Evolutionary conservation across 2,888 invertebrate species (phyloP), one percentile per base, ranked within the genome.

Genomic region (Operophtera brumata): DNA sequence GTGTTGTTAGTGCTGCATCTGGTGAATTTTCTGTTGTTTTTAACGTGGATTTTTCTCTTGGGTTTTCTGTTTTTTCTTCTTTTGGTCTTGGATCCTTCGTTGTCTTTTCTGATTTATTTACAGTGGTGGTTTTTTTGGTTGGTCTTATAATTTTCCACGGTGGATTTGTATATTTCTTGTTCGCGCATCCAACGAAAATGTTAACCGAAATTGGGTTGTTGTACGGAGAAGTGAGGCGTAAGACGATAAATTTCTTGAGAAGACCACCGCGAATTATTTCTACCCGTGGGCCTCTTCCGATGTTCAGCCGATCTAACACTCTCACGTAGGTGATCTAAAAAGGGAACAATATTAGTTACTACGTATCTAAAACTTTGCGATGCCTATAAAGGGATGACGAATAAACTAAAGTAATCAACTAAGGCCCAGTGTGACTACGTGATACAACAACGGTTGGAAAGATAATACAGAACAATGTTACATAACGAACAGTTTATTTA

Each of bases 241-340:
- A 55, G 0, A 71, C 73, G 1, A 87, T 52, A 50, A 69, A 79
- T 20, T 77, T 79, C 25, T 77, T 74, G 13, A 42, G 62, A 0
- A 86, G 71, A 7, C 86, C 87, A 4, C 86, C 86, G 13, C 82
- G 72, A 1, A 78, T 59, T 11, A 87, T 65, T 61, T 73, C 59
- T 0, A 80, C 73, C 10, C 44, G 53, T 1, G 85, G 84, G 0
- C 82, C 79, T 2, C 70, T 52, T 0, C 79, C 78, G 1, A 75
- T 54, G 1, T 84, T 85, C 2, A 87, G 64, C 1, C 86, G 80
- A 46, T 87, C 86, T 0, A 71, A 71, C 0, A 87, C 77, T 50
- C 82, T 73, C 37, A 86, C 72, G 67, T 84, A 87, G 0, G 85
- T 83, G 28, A 87, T 85, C 87, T 87, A 71, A 44, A 73, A 77